These are phyloP conservation scores for Endomychus coccineus DNA, from an alignment of 2,888 invertebrate genomes.

Conservation along the genomic window DNA sequence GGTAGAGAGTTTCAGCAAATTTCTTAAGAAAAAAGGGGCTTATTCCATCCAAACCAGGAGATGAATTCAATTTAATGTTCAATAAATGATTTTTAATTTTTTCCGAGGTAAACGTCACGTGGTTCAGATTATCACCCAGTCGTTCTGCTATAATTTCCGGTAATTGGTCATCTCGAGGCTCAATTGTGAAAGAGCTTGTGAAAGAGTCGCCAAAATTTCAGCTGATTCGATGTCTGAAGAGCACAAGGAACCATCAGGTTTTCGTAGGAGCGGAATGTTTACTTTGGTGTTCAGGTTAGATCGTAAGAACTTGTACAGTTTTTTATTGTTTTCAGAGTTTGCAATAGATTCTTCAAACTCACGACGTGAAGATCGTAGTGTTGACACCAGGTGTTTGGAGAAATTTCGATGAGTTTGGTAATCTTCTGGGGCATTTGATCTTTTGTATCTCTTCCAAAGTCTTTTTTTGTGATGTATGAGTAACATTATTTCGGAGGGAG, in stretches of 20 bases:
- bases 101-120: too few species aligned
- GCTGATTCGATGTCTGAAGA: not conserved
- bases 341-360: constrained; percentile 1
- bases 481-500: constrained; percentile 2
- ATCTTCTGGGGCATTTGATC: constrained; percentile 1
- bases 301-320: constrained; percentile 4
- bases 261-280: not conserved
- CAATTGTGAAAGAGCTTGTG: too few species aligned
- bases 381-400: constrained; percentile 5
- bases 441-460: constrained; percentile 8
- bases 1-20: constrained; percentile 1
- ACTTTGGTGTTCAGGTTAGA: constrained; percentile 6
- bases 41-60: too few species aligned
- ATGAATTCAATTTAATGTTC: too few species aligned
- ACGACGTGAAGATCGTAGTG: not conserved
- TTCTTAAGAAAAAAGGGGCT: too few species aligned
- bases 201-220: not conserved
- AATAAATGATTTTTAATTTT: too few species aligned
- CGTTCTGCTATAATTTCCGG: too few species aligned
- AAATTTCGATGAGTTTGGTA: constrained; percentile 4
- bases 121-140: too few species aligned
- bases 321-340: constrained; percentile 1
- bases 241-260: not conserved
- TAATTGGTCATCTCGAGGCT: too few species aligned
- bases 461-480: constrained; percentile 3